Conservation (phyloP, 2,797 vertebrate species). For the Steatocranus sp. region DNA sequence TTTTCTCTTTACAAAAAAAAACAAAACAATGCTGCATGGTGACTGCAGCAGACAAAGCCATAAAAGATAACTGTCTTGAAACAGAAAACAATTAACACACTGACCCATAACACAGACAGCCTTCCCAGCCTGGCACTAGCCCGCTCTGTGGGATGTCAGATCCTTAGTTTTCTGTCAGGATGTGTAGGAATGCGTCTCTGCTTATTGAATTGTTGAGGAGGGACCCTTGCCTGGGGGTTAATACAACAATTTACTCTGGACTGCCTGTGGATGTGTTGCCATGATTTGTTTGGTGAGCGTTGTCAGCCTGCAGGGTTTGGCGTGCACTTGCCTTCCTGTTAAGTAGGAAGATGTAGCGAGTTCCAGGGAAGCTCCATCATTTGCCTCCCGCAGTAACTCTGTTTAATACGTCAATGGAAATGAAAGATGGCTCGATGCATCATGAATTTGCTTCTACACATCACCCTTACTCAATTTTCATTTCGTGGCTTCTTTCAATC, state of each 20-base stretch:
- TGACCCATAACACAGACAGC: conserved; percentile 54
- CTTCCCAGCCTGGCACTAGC: conserved; percentile 15
- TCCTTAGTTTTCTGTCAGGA: conserved; percentile 45
- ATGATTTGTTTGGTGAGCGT: conserved; percentile 72
- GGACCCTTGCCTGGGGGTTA: conserved; percentile 73
- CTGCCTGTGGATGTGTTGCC: conserved; percentile 72
- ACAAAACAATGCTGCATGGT: background rate
- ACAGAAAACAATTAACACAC: conserved; percentile 63
- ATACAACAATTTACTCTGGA: conserved; percentile 76
- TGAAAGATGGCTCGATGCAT: conserved; percentile 57
- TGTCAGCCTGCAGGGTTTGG: conserved; percentile 70
- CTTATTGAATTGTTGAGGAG: conserved; percentile 72
- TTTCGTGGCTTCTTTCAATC: background rate
- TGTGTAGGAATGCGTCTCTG: conserved; percentile 59
- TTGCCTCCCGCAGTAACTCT: conserved; percentile 56
- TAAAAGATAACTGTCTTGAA: conserved; percentile 48
- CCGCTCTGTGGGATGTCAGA: conserved; percentile 34
- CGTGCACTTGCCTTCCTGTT: conserved; percentile 52
- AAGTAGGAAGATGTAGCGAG: conserved; percentile 68
- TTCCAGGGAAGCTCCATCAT: conserved; percentile 64
- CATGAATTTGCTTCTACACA: conserved; percentile 44
- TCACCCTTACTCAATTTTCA: conserved; percentile 41
- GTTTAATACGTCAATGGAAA: conserved; percentile 64
- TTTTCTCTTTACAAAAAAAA: conserved; percentile 2
- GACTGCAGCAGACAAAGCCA: conserved; percentile 13